Percentiles rank a stretch among this genome's conserved stretches.
Evolutionary conservation across 2,888 invertebrate species (phyloP).

Genomic region (Vannuccia rotundouncinata): DNA sequence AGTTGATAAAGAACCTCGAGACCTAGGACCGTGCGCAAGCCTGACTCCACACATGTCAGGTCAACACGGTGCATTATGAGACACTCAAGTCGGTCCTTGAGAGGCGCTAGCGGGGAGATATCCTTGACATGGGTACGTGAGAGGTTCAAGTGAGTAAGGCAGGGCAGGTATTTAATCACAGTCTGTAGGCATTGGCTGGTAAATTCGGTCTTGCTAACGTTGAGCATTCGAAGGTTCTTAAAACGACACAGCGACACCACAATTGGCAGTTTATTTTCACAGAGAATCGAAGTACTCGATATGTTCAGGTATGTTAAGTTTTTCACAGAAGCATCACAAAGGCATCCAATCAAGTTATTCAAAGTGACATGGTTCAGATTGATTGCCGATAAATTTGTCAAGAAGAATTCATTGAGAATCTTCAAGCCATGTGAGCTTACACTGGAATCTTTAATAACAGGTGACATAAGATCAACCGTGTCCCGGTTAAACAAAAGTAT

Average conservation of each 20-base stretch:
- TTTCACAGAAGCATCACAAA: slow-evolving; percentile 19
- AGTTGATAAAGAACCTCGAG: slow-evolving; percentile 60
- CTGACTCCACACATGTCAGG: slow-evolving; percentile 43
- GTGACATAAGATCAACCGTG: slow-evolving; percentile 19
- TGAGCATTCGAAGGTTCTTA: slow-evolving; percentile 61
- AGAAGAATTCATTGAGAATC: slow-evolving; percentile 23
- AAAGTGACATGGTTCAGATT: slow-evolving; percentile 23
- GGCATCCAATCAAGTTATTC: slow-evolving; percentile 7
- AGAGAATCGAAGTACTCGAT: slow-evolving; percentile 36
- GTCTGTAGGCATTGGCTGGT: slow-evolving; percentile 65
- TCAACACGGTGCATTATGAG: slow-evolving; percentile 60
- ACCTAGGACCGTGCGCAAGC: slow-evolving; percentile 60
- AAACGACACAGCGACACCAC: slow-evolving; percentile 63
- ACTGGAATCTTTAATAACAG: slow-evolving; percentile 21
- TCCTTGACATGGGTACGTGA: slow-evolving; percentile 64
- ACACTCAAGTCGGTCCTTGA: slow-evolving; percentile 61
- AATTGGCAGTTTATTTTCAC: slow-evolving; percentile 44
- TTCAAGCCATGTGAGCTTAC: not conserved
- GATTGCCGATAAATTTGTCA: slow-evolving; percentile 17
- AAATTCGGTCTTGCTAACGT: slow-evolving; percentile 67
- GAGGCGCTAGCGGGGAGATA: slow-evolving; percentile 61
- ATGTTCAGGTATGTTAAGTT: slow-evolving; percentile 15
- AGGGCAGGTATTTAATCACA: slow-evolving; percentile 64
- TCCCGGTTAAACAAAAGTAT: slow-evolving; percentile 18
- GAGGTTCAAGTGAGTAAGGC: slow-evolving; percentile 64